phyloP scores from a whole-genome alignment of 2,113 vertebrate genomes.

The Zeus faber region DNA sequence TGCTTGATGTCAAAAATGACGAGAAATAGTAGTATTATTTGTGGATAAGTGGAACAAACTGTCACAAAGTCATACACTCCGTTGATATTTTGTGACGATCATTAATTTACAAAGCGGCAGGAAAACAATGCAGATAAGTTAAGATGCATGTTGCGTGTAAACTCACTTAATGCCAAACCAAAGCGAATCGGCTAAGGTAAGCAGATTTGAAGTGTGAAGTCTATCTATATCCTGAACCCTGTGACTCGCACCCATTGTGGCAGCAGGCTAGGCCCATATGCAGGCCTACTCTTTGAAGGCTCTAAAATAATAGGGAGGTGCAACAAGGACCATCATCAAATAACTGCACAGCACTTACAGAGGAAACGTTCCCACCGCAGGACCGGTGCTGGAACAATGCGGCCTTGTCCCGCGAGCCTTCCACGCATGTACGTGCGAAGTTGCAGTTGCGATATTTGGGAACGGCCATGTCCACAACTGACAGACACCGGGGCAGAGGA shows the following conservation, averaged over 20 bases:
- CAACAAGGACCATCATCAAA: constrained; percentile 76
- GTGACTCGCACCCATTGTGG: constrained; percentile 51
- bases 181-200: too few species aligned
- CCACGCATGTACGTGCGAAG: constrained; percentile 54
- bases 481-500: too few species aligned
- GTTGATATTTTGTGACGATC: too few species aligned
- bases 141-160: too few species aligned
- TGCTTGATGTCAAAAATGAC: too few species aligned
- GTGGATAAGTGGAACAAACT: too few species aligned
- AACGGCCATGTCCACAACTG: too few species aligned
- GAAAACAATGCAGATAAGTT: too few species aligned
- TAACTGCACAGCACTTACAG: constrained; percentile 72
- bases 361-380: constrained; percentile 67
- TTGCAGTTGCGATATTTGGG: not conserved
- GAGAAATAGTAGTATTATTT: too few species aligned
- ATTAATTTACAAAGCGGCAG: too few species aligned
- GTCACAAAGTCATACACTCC: too few species aligned
- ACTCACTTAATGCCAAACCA: too few species aligned
- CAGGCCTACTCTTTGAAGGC: constrained; percentile 74
- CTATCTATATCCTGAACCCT: constrained; percentile 43
- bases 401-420: constrained; percentile 46
- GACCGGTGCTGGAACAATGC: constrained; percentile 38
- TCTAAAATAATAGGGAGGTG: constrained; percentile 79
- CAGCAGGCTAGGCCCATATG: constrained; percentile 47
- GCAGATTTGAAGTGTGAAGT: constrained; percentile 25